Evolutionary conservation across 2,113 vertebrate species (phyloP), one percentile per base, ranked within the genome.

Genomic region (Delphinapterus leucas): DNA sequence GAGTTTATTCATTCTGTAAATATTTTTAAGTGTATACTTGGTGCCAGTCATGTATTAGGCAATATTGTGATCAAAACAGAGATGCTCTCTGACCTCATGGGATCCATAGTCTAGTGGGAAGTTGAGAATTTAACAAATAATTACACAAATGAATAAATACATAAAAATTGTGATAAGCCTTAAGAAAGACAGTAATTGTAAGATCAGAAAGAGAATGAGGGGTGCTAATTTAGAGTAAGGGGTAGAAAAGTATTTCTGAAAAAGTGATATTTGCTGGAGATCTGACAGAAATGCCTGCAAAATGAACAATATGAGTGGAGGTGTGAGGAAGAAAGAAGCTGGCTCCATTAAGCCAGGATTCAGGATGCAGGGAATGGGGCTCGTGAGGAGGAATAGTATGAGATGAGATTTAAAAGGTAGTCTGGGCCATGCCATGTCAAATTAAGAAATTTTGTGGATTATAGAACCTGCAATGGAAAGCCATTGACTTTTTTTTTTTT

Each of bases 41-140:
- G 53, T 88, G 36, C 23, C 44, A 60, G n/a, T 33, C 61, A 88
- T 36, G 12, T n/a, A 4, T 90, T 94, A 89, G 23, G 47, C 47
- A 92, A 84, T 65, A 49, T 1, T 26, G 8, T 87, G 47, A 68
- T 10, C 21, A 41, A 93, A 94, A 49, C 60, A 83, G 33, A 12
- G 31, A 87, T 67, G 15, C 8, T 65, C 31, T 90, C 73, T 94
- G 91, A 87, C 13, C 25, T 92, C 3, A 2, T 58, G 21, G 76
- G 84, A 93, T 68, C 58, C 44, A 58, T 44, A 49, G 13, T 77
- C 28, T 92, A 26, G 14, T 87, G 47, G 7, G 47, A 73, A 96
- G 68, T 49, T 61, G 31, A 38, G n/a, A 88, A 94, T 55, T 92
- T 68, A 77, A 63, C 38, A 97, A 96, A 92, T 77, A 92, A 94